Evolutionary conservation across 2,113 vertebrate species (phyloP).

Genomic region (Oncorhynchus kisutch): DNA sequence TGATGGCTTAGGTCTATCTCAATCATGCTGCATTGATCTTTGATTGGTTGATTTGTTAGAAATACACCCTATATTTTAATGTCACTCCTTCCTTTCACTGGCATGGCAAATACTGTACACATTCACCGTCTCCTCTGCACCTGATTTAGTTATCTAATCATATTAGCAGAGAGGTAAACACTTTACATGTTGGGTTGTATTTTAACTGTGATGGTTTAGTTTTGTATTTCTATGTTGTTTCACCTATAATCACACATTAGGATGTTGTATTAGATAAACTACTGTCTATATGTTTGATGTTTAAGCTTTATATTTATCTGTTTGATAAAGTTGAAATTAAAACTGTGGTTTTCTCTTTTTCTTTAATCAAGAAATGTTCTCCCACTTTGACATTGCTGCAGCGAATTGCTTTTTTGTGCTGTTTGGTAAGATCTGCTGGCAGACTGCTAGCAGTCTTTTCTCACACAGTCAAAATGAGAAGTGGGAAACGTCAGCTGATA

Average conservation of each 20-base stretch:
- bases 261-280: conserved; percentile 71
- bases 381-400: neutral
- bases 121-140: conserved; percentile 52
- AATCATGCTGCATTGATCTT: conserved; percentile 43
- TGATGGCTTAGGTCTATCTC: conserved; percentile 35
- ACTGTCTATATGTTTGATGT: conserved; percentile 75
- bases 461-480: neutral
- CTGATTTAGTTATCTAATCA: conserved; percentile 32
- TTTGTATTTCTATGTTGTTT: conserved; percentile 48
- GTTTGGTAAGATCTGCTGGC: conserved; percentile 61
- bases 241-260: conserved; percentile 63
- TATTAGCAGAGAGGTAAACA: conserved; percentile 64
- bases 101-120: conserved; percentile 62
- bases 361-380: conserved; percentile 14
- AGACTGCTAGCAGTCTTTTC: neutral
- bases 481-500: conserved; percentile 43
- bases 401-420: neutral
- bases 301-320: conserved; percentile 77
- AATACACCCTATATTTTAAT: conserved; percentile 31
- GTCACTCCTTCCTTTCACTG: conserved; percentile 68
- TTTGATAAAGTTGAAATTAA: conserved; percentile 72
- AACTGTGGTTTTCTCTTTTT: conserved; percentile 29
- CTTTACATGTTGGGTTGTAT: conserved; percentile 65
- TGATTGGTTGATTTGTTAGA: conserved; percentile 32
- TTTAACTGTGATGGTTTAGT: conserved; percentile 69